Base-by-base conservation (phyloP, 1,140 invertebrate species). In the Colletes latitarsis region DNA sequence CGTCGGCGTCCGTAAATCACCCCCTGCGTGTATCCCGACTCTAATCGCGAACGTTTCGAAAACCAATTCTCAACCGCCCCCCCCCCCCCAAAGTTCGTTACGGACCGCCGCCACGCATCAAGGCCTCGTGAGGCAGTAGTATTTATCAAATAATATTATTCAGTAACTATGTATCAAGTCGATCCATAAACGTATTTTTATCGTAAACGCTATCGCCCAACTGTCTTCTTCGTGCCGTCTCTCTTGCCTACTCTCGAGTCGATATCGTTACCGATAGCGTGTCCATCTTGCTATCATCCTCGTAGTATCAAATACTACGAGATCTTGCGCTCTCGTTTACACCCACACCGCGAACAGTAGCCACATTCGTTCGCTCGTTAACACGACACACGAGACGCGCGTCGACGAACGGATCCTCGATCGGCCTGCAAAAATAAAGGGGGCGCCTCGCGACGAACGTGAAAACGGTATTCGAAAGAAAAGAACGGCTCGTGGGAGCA, bases 81-180 rank as follows among this genome's bases (percentile, higher is more conserved):
- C n/a, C n/a, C n/a, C n/a, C n/a, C n/a, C n/a, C n/a, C n/a, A n/a
- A 30, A 30, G 62, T 72, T 80, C 60, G 71, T 85, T 49, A 49
- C 52, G 77, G 83, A 85, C 88, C 91, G 88, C 85, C 91, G 88
- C 77, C 91, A 90, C 88, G 78, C 82, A 90, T 91, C 91, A 93
- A 93, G 92, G 92, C 91, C 92, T 93, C 90, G 91, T 90, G 89
- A 93, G 92, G 92, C 92, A 91, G 90, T 91, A 91, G 80, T 91
- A 87, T 88, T 55, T 89, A 86, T 87, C 82, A 80, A 88, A 90
- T 83, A 90, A 89, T 82, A 85, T 88, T 87, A 79, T n/a, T 85
- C 69, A 82, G 69, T 87, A 88, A 81, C 82, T 90, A 89, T 90
- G 86, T 82, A 88, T 88, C 85, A 83, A 89, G 85, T 91, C 88